phyloP scores from a whole-genome alignment of 2,888 invertebrate genomes.

The Lasioglossum calceatum region DNA sequence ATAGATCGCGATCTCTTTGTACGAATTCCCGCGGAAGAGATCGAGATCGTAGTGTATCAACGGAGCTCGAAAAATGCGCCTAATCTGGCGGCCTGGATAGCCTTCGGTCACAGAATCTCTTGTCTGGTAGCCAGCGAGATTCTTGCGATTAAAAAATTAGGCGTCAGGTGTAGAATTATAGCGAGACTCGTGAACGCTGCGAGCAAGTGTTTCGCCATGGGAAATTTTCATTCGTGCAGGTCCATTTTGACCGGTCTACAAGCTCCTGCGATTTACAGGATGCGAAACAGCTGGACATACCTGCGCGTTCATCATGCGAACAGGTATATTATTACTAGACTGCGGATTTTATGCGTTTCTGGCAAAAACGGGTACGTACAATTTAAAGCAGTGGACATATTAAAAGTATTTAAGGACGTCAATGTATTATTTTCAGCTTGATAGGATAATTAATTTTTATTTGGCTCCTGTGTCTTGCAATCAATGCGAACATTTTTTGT shows the following conservation, averaged over 20 bases:
- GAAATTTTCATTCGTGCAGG: constrained; percentile 86
- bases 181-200: constrained; percentile 86
- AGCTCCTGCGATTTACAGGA: constrained; percentile 85
- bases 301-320: constrained; percentile 85
- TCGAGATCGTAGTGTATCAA: constrained; percentile 84
- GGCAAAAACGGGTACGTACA: too few species aligned
- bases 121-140: constrained; percentile 85
- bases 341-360: too few species aligned
- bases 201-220: constrained; percentile 85
- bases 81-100: constrained; percentile 85
- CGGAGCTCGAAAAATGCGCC: constrained; percentile 85
- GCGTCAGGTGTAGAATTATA: constrained; percentile 85
- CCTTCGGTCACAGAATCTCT: constrained; percentile 86
- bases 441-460: too few species aligned
- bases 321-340: constrained; percentile 78
- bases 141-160: constrained; percentile 76
- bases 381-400: too few species aligned
- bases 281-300: constrained; percentile 85
- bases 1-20: constrained; percentile 86
- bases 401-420: too few species aligned
- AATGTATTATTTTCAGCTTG: too few species aligned
- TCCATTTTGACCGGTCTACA: constrained; percentile 86
- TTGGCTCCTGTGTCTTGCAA: too few species aligned
- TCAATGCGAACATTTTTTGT: too few species aligned
- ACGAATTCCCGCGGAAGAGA: constrained; percentile 84